Evolutionary conservation across 2,888 invertebrate species (phyloP).

Genomic region (Caenorhabditis panamensis): DNA sequence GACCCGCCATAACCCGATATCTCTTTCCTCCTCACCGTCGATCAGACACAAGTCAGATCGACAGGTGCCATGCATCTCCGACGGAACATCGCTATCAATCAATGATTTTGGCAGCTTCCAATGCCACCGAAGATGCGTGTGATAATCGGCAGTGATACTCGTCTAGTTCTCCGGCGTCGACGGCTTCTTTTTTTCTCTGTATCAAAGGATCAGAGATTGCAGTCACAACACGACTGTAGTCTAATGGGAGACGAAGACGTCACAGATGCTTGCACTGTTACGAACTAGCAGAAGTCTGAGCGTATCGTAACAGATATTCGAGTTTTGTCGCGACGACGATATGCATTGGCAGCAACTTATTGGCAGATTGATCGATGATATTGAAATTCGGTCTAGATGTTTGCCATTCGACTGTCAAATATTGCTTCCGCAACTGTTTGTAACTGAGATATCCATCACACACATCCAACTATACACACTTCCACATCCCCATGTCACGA

Average conservation of each 20-base stretch:
- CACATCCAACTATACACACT: background rate
- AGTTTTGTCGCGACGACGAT: background rate
- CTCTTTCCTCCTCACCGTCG: constrained; percentile 8
- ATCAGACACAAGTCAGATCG: constrained; percentile 43
- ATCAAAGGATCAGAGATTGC: constrained; percentile 7
- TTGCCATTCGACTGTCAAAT: background rate
- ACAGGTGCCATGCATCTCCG: background rate
- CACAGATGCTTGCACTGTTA: constrained; percentile 13
- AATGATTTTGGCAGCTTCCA: constrained; percentile 3
- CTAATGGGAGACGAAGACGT: background rate
- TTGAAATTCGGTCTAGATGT: background rate
- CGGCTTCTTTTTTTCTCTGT: background rate
- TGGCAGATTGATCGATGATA: constrained; percentile 21
- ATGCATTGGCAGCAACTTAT: background rate
- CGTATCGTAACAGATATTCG: constrained; percentile 2
- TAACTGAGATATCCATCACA: too few species aligned
- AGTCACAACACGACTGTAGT: background rate
- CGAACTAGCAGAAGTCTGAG: constrained; percentile 15
- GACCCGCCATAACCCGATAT: constrained; percentile 42
- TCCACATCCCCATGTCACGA: background rate
- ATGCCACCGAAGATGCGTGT: background rate
- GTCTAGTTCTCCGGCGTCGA: background rate
- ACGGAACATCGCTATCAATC: constrained; percentile 48
- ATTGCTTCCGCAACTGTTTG: too few species aligned
- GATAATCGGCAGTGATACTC: background rate